phyloP scores from a whole-genome alignment of 1,140 invertebrate genomes.

The Panagrolaimus sp. region DNA sequence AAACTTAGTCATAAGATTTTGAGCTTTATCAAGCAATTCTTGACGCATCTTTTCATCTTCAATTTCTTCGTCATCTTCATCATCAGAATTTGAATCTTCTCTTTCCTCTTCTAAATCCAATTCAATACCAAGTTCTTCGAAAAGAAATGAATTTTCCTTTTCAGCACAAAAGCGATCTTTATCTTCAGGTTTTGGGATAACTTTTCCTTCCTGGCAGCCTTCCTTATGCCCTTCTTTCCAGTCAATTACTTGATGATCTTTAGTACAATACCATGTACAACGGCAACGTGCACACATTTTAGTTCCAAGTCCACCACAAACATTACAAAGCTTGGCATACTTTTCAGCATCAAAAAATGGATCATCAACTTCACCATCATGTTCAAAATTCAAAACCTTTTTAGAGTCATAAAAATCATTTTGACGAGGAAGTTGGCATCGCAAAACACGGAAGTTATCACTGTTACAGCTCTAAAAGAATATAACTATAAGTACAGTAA shows the following conservation, averaged over 20 bases:
- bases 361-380: conserved; percentile 59
- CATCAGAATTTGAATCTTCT: conserved; percentile 25
- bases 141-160: conserved; percentile 38
- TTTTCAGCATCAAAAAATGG: conserved; percentile 62
- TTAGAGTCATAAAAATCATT: conserved; percentile 76
- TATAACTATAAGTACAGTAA: not conserved
- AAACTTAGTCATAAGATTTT: conserved; percentile 5
- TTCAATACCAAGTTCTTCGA: conserved; percentile 43
- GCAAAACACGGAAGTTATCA: conserved; percentile 67
- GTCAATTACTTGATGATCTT: conserved; percentile 76
- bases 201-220: conserved; percentile 61
- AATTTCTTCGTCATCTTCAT: conserved; percentile 57
- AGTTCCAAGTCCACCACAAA: conserved; percentile 72
- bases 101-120: conserved; percentile 25
- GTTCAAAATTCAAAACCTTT: conserved; percentile 66
- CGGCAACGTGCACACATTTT: conserved; percentile 75
- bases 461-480: conserved; percentile 41
- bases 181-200: conserved; percentile 65
- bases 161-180: conserved; percentile 25
- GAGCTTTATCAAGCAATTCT: conserved; percentile 13
- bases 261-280: conserved; percentile 69
- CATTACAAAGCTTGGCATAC: conserved; percentile 67
- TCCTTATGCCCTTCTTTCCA: conserved; percentile 77
- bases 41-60: conserved; percentile 56
- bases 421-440: conserved; percentile 70